Conservation (phyloP, 2,888 invertebrate genomes). For the Meiosimyza platycephala region DNA sequence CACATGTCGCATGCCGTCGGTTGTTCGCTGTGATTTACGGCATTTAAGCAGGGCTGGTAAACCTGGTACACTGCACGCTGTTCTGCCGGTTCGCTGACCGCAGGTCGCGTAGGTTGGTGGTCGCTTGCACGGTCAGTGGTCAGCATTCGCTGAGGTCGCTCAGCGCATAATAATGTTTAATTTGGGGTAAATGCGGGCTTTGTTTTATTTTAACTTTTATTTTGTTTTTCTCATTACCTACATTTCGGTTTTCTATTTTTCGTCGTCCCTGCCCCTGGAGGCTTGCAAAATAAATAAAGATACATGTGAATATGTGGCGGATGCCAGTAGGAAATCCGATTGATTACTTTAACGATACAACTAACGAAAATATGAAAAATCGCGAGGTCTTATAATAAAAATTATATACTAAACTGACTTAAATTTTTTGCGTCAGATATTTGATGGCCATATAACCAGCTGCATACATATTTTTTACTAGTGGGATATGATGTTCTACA, state of each 20-base stretch:
- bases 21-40: constrained; percentile 61
- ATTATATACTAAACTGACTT: too few species aligned
- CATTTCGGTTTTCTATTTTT: constrained; percentile 10
- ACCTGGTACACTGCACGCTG: constrained; percentile 15
- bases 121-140: constrained; percentile 7
- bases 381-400: too few species aligned
- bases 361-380: too few species aligned
- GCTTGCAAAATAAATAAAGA: constrained; percentile 9
- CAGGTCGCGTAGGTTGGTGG: constrained; percentile 33
- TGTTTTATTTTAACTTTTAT: constrained; percentile 40
- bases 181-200: constrained; percentile 64
- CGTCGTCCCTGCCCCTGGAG: constrained; percentile 38
- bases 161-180: constrained; percentile 65
- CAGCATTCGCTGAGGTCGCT: constrained; percentile 33
- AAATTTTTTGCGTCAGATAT: too few species aligned
- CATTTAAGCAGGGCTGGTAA: constrained; percentile 33
- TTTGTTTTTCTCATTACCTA: constrained; percentile 39
- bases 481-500: too few species aligned
- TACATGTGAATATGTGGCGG: not conserved
- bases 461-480: too few species aligned
- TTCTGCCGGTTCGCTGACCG: constrained; percentile 18
- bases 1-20: constrained; percentile 42
- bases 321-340: not conserved
- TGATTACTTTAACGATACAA: too few species aligned
- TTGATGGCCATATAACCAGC: too few species aligned